Conservation (phyloP, 64 coral and sea anemone species). For the Anthopleura sola region DNA sequence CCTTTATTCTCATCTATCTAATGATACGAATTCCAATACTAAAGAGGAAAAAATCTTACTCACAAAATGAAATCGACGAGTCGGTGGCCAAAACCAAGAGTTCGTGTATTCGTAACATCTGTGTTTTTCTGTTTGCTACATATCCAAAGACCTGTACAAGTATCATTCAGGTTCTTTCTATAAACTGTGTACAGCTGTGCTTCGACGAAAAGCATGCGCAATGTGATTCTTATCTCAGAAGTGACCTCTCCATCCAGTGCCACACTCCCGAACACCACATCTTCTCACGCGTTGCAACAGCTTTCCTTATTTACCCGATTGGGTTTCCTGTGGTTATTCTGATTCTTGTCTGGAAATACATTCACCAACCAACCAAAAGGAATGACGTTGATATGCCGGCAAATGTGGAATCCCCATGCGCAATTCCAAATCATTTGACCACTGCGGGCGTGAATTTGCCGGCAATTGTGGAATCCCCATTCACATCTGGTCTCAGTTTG, state of each 20-base stretch:
- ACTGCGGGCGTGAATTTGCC: too few relatives aligned
- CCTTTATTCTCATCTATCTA: too few relatives aligned
- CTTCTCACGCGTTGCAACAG: conserved; percentile 45
- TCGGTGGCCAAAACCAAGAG: too few relatives aligned
- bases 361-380: not conserved
- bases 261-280: conserved; percentile 7
- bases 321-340: conserved; percentile 52
- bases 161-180: too few relatives aligned
- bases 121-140: too few relatives aligned
- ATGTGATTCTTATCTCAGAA: conserved; percentile 4
- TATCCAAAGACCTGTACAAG: too few relatives aligned
- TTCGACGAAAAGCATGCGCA: not conserved
- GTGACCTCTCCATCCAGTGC: conserved; percentile 33
- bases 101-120: too few relatives aligned
- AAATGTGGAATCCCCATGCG: not conserved
- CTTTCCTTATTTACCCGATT: conserved; percentile 25
- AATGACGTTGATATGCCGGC: not conserved
- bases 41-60: too few relatives aligned
- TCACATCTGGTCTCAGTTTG: conserved; percentile 66
- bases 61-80: too few relatives aligned
- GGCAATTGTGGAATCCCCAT: conserved; percentile 42
- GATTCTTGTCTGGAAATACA: conserved; percentile 52
- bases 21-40: too few relatives aligned
- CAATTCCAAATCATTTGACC: too few relatives aligned
- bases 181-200: too few relatives aligned